A percentile compares a stretch with the other conserved stretches of the same genome.
Conservation (phyloP, 2,113 vertebrate genomes). For the Nansenia antarctica region DNA sequence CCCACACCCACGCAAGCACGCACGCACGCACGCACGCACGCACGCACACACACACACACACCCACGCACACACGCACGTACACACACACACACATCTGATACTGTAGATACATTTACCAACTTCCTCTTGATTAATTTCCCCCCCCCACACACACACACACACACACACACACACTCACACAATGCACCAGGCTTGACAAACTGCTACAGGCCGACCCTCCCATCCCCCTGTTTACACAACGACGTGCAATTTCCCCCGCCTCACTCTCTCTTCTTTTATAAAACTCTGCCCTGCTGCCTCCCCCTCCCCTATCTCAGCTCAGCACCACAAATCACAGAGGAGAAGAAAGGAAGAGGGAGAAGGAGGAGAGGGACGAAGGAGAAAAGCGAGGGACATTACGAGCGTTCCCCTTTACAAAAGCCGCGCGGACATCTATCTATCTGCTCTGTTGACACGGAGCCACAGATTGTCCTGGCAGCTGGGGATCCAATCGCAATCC, state of each 20-base stretch:
- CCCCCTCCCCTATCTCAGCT: slow-evolving; percentile 48
- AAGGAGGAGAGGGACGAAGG: slow-evolving; percentile 16
- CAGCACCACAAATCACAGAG: slow-evolving; percentile 57
- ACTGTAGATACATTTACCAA: no score
- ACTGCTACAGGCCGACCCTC: slow-evolving; percentile 38
- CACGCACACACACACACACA: slow-evolving; percentile 5
- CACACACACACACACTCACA: slow-evolving; percentile 12
- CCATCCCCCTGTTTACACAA: slow-evolving; percentile 52
- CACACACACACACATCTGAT: slow-evolving; percentile 4
- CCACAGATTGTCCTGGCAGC: not conserved
- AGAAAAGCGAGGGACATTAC: slow-evolving; percentile 21
- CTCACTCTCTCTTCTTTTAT: slow-evolving; percentile 28
- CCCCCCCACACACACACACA: slow-evolving; percentile 21
- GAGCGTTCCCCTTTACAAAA: slow-evolving; percentile 13
- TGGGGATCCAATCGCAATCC: not conserved
- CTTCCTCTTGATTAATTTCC: no score
- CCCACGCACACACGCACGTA: slow-evolving; percentile 1
- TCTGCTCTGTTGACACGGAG: not conserved
- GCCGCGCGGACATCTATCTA: not conserved
- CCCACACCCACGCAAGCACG: slow-evolving; percentile 8
- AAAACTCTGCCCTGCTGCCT: slow-evolving; percentile 31
- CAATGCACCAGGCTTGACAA: slow-evolving; percentile 33
- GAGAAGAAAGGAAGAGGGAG: slow-evolving; percentile 35
- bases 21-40: no score
- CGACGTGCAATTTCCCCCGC: slow-evolving; percentile 32